Percentiles rank a stretch among this genome's conserved stretches.
phyloP scores from a whole-genome alignment of 2,113 vertebrate genomes.

The Plectropomus leopardus region DNA sequence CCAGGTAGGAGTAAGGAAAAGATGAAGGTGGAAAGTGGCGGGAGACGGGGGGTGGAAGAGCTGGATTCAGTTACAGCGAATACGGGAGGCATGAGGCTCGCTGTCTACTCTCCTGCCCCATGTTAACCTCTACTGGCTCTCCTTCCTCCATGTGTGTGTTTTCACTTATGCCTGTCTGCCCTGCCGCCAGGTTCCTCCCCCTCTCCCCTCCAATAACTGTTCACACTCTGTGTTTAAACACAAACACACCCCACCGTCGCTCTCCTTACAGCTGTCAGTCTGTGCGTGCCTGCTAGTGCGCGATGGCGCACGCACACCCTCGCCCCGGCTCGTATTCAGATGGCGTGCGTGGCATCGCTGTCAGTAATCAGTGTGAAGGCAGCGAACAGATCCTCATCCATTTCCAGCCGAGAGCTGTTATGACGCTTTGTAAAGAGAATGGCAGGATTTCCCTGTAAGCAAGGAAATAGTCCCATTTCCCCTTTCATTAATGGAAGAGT shows the following conservation, averaged over 20 bases:
- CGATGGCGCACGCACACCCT: constrained; percentile 8
- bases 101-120: constrained; percentile 55
- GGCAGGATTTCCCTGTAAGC: constrained; percentile 82
- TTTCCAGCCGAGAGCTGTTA: constrained; percentile 57
- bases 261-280: constrained; percentile 68
- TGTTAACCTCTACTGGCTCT: constrained; percentile 63
- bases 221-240: constrained; percentile 78
- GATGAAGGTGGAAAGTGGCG: constrained; percentile 25
- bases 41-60: neutral
- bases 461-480: constrained; percentile 76
- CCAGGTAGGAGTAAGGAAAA: constrained; percentile 15
- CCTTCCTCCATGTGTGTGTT: constrained; percentile 54
- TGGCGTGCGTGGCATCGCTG: constrained; percentile 26
- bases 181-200: constrained; percentile 62
- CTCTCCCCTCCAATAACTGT: constrained; percentile 73
- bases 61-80: constrained; percentile 64
- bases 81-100: constrained; percentile 52
- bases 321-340: constrained; percentile 30
- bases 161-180: constrained; percentile 59
- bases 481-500: constrained; percentile 70
- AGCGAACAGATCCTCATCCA: constrained; percentile 28
- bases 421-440: constrained; percentile 75
- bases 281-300: constrained; percentile 36
- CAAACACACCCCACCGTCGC: constrained; percentile 71
- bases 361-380: constrained; percentile 56